Conservation (phyloP, 2,888 invertebrate species). For the Chironomus riparius region DNA sequence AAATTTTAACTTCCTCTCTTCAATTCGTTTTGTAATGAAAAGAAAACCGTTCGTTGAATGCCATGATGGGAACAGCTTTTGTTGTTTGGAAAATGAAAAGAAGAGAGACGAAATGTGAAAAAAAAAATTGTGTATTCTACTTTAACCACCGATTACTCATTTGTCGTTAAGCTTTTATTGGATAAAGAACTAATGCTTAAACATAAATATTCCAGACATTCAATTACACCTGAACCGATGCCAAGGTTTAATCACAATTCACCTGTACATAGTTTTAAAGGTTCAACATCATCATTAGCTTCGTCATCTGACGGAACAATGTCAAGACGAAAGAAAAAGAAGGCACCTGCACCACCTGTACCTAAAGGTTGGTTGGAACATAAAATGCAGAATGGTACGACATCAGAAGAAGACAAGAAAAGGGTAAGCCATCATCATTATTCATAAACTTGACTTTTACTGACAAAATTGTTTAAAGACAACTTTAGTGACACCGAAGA, state of each 20-base stretch:
- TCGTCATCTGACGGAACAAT: conserved; percentile 20
- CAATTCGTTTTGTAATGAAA: too few species aligned
- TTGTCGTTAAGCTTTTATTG: not conserved
- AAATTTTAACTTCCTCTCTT: too few species aligned
- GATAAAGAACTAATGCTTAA: conserved; percentile 33
- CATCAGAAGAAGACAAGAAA: too few species aligned
- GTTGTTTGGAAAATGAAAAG: too few species aligned
- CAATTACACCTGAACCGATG: conserved; percentile 35
- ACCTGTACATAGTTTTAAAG: conserved; percentile 34
- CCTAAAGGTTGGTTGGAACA: conserved; percentile 13
- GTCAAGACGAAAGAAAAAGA: conserved; percentile 30
- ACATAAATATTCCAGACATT: conserved; percentile 36
- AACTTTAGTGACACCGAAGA: conserved; percentile 43
- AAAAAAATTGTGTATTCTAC: too few species aligned
- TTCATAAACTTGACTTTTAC: too few species aligned
- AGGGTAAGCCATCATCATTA: too few species aligned
- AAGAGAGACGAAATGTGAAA: too few species aligned
- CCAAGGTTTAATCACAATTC: conserved; percentile 30
- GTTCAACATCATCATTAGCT: conserved; percentile 34
- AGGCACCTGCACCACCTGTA: conserved; percentile 36
- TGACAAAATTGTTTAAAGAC: not conserved
- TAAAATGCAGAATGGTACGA: not conserved
- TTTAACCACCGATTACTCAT: not conserved
- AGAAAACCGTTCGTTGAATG: too few species aligned
- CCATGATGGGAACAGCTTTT: too few species aligned